Base-by-base conservation (phyloP, 2,888 invertebrate genomes). In the Brachyptera risi region DNA sequence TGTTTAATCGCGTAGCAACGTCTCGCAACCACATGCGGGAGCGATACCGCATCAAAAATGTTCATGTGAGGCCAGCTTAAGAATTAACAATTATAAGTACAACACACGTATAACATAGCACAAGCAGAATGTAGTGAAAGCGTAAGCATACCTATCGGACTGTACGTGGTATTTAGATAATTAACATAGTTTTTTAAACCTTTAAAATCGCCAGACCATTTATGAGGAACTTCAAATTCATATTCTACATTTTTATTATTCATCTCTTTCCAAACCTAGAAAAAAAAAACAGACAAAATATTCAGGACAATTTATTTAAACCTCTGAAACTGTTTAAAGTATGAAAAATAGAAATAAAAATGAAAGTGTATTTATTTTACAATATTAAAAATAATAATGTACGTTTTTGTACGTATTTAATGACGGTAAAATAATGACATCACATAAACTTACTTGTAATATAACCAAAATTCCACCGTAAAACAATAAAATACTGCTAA, bases 371-470 rank as follows among this genome's bases (percentile, higher is more conserved):
- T 7, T 4, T 3, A 2, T 2, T 49, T 49, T 9, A 9, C 4
- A 7, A 17, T 19, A 42, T 2, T 42, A 11, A 21, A 24, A 13
- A 21, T 11, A 49, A 11, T 23, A 24, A 3, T 24, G 23, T 7
- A n/a, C n/a, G n/a, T n/a, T n/a, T n/a, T n/a, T n/a, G n/a, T n/a
- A n/a, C n/a, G n/a, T n/a, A n/a, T n/a, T n/a, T n/a, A n/a, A n/a
- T n/a, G n/a, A n/a, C n/a, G n/a, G n/a, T n/a, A n/a, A n/a, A n/a
- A n/a, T n/a, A n/a, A n/a, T n/a, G n/a, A n/a, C n/a, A n/a, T n/a
- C n/a, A n/a, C n/a, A n/a, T n/a, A n/a, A 15, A 21, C 21, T 24
- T 24, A 60, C 60, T 37, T 60, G 60, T 19, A 56, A 40, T n/a
- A 60, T 21, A 11, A 60, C 11, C 17, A 51, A 35, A 1, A 60